A percentile compares a stretch with the other conserved stretches of the same genome.
These are phyloP conservation scores for Atopsyche davidsoni DNA, from an alignment of 1,140 invertebrate species.

Conservation along the genomic window DNA sequence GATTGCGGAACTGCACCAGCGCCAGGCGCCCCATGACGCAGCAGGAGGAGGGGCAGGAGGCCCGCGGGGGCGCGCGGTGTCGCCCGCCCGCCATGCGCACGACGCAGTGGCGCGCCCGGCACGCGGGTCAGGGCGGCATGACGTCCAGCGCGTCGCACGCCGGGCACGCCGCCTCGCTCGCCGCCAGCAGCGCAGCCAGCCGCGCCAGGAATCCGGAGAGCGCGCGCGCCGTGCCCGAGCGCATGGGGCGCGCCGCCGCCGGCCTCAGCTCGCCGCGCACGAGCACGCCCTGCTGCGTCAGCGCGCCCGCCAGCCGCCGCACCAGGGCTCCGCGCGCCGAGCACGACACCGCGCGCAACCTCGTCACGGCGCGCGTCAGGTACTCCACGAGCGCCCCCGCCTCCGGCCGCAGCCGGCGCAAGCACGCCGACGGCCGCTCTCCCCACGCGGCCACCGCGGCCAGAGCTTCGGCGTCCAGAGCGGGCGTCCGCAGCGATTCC, in stretches of 20 bases:
- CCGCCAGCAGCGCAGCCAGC: not conserved
- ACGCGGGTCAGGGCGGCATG: not conserved
- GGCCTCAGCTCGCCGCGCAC: constrained; percentile 52
- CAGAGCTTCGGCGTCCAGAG: constrained; percentile 61
- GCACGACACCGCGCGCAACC: constrained; percentile 55
- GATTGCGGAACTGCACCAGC: not conserved
- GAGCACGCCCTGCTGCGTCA: constrained; percentile 58
- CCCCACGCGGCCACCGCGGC: constrained; percentile 59
- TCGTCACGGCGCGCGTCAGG: constrained; percentile 61
- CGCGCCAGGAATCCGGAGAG: constrained; percentile 33
- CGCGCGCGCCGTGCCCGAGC: constrained; percentile 20
- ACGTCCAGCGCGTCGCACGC: constrained; percentile 13
- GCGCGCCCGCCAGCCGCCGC: constrained; percentile 55
- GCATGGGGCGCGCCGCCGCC: constrained; percentile 27
- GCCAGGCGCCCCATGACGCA: not conserved
- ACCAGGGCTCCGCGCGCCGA: constrained; percentile 54
- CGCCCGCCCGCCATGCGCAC: too few relatives aligned
- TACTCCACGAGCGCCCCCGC: constrained; percentile 66
- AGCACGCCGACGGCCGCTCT: constrained; percentile 52
- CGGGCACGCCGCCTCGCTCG: constrained; percentile 8
- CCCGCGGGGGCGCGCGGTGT: constrained; percentile 7
- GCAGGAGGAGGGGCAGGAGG: not conserved
- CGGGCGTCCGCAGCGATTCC: constrained; percentile 59
- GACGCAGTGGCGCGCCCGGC: not conserved
- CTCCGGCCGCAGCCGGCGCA: constrained; percentile 58